Evolutionary conservation across 2,797 vertebrate species (phyloP), one percentile per base, ranked within the genome.

Genomic region (Rhodeus uyekii): DNA sequence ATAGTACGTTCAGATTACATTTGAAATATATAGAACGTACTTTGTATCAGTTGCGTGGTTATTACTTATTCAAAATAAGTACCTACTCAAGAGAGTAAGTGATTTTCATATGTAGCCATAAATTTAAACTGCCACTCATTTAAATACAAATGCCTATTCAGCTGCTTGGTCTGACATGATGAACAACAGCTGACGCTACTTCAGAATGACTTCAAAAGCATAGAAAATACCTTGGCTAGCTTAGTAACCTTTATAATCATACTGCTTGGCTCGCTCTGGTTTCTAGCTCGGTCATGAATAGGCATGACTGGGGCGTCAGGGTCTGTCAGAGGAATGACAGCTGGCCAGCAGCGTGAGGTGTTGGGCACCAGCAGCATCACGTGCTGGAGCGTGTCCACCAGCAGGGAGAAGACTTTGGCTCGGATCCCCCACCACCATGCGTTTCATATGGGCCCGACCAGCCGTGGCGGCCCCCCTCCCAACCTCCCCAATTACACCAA

Each of bases 401-500:
- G 38, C 8, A 82, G 85, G 83, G 78, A 72, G 84, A 78, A 72
- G 82, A 55, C 78, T 69, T 53, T 80, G 88, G 90, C 82, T 46
- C 36, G 84, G 84, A 87, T 89, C 89, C 87, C 78, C 27, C 86
- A 87, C 83, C 72, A 88, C 86, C 55, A 76, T 48, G 27, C 65
- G 7, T 82, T 85, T 88, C 93, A 93, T 93, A 93, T 90, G 92
- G 91, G 86, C 87, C 90, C 90, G 92, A 90, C 92, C 92, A 93
- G 90, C 91, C 92, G 89, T 93, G 91, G 90, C 92, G 91, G 91
- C 90, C 90, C 87, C 63, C 80, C 80, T 82, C 38, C 61, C 61
- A 89, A 90, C 90, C 89, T 86, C 89, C 81, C 92, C 92, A 94
- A 95, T 94, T 94, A 95, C 90, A 90, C 87, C 87, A 84, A 87